Conservation (phyloP, 2,797 vertebrate genomes). For the Garrulus glandarius region DNA sequence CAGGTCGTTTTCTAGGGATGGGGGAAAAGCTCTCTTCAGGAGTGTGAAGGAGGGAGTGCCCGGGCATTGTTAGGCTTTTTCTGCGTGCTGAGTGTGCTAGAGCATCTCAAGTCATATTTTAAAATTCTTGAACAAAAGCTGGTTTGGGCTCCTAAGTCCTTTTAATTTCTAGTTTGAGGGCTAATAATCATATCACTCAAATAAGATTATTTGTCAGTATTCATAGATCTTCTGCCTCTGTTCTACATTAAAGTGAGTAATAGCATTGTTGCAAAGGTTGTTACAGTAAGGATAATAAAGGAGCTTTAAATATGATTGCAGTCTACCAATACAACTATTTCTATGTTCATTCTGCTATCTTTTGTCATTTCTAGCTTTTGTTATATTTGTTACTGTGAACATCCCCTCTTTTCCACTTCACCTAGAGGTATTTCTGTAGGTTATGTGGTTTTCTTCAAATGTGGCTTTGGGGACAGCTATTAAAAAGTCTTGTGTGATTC, state of each 20-base stretch:
- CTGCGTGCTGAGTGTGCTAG: accelerated
- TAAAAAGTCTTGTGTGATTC: background rate
- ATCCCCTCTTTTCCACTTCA: background rate
- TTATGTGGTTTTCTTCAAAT: background rate
- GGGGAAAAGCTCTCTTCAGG: background rate
- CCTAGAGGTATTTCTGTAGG: background rate
- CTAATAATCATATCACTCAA: background rate
- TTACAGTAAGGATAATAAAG: background rate
- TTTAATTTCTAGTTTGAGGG: background rate
- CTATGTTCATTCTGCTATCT: background rate
- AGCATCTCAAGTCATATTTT: background rate
- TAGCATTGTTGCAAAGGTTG: background rate
- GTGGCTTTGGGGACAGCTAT: background rate
- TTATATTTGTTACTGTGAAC: background rate
- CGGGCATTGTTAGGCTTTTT: background rate
- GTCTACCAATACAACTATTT: background rate
- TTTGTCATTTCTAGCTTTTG: background rate
- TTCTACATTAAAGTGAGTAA: background rate
- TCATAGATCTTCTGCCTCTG: background rate
- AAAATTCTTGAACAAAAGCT: background rate
- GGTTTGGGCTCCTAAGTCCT: background rate
- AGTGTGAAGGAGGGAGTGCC: background rate
- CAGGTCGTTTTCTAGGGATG: background rate
- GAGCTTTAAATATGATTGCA: background rate
- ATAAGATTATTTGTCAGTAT: background rate